Base-by-base conservation (phyloP, 1,140 invertebrate genomes). In the Calephelis nemesis region DNA sequence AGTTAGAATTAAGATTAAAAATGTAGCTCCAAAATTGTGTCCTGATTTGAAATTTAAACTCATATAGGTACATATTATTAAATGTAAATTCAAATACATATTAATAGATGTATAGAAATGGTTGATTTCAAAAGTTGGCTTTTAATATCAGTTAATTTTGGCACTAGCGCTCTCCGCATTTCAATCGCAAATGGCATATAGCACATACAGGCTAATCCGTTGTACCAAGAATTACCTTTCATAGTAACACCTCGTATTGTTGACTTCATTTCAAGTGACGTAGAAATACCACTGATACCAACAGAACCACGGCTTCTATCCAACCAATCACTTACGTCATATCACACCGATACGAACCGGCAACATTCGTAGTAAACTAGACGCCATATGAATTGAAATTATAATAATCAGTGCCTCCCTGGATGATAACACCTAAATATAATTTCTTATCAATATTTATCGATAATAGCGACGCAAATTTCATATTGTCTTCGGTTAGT, bases 361-460 rank as follows among this genome's bases (percentile, higher is more conserved):
- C 15, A 54, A 54, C 11, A 54, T 54, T 54, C 19, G 52, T 30
- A 54, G n/a, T 11, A 30, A 30, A 54, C 15, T 6, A 54, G 52
- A 54, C 52, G 52, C 11, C 9, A 58, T 47, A 73, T 63, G 39
- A 52, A 30, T 40, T 50, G 42, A 60, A 71, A 62, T 65, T 73
- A 70, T 63, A 63, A 75, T 74, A 82, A 80, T 81, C 82, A 81
- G 70, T 74, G 68, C 71, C 62, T 74, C 72, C 73, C 70, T 80
- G 74, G 77, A 79, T 78, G 83, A 85, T 85, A 82, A 77, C 63
- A 66, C 40, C 13, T 79, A 67, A 74, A 76, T 75, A 74, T 77
- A 69, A 68, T 13, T 71, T 49, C 68, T 82, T 81, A 83, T 84
- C 79, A 66, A 71, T 73, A 58, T 12, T 77, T 82, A 82, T 85